Conservation (phyloP, 2,113 vertebrate species). For the Pteronura brasiliensis region DNA sequence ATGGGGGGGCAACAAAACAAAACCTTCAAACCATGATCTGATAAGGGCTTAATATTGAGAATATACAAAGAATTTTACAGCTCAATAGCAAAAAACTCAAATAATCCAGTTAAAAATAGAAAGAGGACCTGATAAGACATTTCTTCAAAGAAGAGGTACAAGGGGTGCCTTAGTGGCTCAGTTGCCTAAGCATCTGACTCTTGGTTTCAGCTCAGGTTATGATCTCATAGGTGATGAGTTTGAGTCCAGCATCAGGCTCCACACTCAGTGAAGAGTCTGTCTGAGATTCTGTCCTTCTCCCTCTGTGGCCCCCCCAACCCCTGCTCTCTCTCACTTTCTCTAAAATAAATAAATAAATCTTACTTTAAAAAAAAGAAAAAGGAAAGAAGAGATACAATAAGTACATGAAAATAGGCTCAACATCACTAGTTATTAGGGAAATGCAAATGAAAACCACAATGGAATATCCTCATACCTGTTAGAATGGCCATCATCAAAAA, state of each 20-base stretch:
- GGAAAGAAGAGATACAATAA: not conserved
- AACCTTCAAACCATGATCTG: not conserved
- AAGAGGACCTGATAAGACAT: not conserved
- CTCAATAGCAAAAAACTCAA: not conserved
- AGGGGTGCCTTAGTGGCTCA: not conserved
- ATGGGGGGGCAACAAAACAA: not conserved
- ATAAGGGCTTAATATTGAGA: not conserved
- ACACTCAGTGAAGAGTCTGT: not conserved
- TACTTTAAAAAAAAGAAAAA: not conserved
- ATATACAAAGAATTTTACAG: not conserved
- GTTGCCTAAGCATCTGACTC: not conserved
- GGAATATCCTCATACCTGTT: not conserved
- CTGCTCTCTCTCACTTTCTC: not conserved
- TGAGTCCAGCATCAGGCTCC: not conserved
- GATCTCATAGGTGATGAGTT: not conserved
- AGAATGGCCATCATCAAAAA: not conserved
- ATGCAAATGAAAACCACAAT: not conserved
- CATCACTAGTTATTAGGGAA: not conserved
- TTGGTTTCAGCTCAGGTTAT: not conserved
- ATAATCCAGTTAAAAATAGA: not conserved
- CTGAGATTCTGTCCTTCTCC: not conserved
- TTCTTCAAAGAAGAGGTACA: not conserved
- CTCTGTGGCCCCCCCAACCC: too few relatives aligned
- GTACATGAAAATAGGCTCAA: not conserved
- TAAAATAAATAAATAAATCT: not conserved